A percentile compares a stretch with the other conserved stretches of the same genome.
phyloP scores from a whole-genome alignment of 37 sponge, comb jelly and placozoan species.

The Haliclona indistincta region DNA sequence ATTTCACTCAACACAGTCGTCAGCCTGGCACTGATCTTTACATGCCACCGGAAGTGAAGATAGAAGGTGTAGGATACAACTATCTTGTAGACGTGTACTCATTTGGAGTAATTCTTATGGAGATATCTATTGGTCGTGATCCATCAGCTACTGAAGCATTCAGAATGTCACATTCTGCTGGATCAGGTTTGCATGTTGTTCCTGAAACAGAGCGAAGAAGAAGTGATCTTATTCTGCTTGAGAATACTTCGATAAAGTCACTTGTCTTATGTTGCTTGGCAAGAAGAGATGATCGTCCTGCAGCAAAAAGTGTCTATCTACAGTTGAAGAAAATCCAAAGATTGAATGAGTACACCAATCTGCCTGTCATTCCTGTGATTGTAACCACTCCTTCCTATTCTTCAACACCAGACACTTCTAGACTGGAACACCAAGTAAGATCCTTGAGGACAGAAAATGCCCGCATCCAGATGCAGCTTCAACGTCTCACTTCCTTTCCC shows the following conservation, averaged over 20 bases:
- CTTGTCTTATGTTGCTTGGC: conserved; percentile 28
- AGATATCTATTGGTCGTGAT: conserved; percentile 45
- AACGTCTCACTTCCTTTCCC: too few relatives aligned
- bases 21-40: conserved; percentile 71
- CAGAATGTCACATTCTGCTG: not conserved
- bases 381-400: not conserved
- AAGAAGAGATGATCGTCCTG: conserved; percentile 18
- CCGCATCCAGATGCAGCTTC: not conserved
- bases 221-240: conserved; percentile 41
- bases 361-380: not conserved
- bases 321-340: not conserved
- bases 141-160: conserved; percentile 47
- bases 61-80: conserved; percentile 17
- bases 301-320: not conserved
- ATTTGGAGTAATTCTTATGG: conserved; percentile 65
- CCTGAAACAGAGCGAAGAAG: conserved; percentile 69
- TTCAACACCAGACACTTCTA: not conserved
- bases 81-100: conserved; percentile 63
- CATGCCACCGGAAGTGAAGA: conserved; percentile 69
- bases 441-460: not conserved
- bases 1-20: conserved; percentile 30
- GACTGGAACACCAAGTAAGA: not conserved
- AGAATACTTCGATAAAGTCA: not conserved
- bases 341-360: not conserved
- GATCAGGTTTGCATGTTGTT: conserved; percentile 14